These are phyloP conservation scores for Drosophila buzzatii DNA, from an alignment of 2,888 invertebrate species.

Conservation along the genomic window DNA sequence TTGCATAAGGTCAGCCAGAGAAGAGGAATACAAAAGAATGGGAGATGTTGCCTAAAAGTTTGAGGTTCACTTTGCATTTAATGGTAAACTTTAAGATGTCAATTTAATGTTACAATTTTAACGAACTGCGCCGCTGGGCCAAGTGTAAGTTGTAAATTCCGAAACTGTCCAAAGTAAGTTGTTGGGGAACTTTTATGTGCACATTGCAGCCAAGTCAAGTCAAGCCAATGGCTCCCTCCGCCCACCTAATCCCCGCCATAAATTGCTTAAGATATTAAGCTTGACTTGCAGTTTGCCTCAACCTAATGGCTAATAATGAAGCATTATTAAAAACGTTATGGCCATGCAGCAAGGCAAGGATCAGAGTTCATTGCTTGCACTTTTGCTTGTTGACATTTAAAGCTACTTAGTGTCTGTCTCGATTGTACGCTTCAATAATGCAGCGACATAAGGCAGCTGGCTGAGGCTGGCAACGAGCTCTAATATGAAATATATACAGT, in stretches of 20 bases:
- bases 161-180: conserved; percentile 39
- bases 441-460: background rate
- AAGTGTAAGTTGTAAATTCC: conserved; percentile 31
- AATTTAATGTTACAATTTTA: conserved; percentile 26
- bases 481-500: background rate
- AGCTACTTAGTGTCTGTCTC: conserved; percentile 27
- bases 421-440: conserved; percentile 19
- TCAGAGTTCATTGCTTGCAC: conserved; percentile 9
- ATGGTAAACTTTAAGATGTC: conserved; percentile 22
- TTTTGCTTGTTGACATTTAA: conserved; percentile 39
- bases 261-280: conserved; percentile 46
- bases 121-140: background rate
- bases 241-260: conserved; percentile 27
- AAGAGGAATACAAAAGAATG: background rate
- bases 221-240: background rate
- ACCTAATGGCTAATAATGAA: conserved; percentile 69
- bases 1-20: background rate
- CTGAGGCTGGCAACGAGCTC: background rate
- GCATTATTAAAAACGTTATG: conserved; percentile 56
- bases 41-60: background rate
- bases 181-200: conserved; percentile 40
- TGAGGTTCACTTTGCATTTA: background rate
- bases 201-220: conserved; percentile 7
- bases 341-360: background rate
- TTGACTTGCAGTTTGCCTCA: conserved; percentile 50